Evolutionary conservation across 2,888 invertebrate species (phyloP).

Genomic region (Cheilosia soror): DNA sequence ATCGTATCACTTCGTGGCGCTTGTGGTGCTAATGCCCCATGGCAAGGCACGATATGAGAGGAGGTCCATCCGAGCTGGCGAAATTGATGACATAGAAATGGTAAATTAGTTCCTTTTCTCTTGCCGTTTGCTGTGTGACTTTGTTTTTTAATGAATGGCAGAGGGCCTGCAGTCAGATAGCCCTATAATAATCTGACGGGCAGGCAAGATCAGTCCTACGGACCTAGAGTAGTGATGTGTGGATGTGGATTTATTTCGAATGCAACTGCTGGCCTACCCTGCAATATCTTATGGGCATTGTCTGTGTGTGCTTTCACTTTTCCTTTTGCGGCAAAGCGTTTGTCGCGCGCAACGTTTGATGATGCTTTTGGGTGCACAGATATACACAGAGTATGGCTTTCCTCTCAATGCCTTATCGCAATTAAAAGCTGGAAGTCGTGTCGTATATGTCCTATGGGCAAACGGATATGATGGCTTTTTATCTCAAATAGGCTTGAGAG

Average conservation of each 20-base stretch:
- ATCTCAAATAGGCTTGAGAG: slow-evolving; percentile 40
- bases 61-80: slow-evolving; percentile 55
- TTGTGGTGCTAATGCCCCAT: slow-evolving; percentile 62
- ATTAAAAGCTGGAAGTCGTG: slow-evolving; percentile 65
- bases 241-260: slow-evolving; percentile 16
- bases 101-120: slow-evolving; percentile 59
- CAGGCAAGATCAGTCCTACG: slow-evolving; percentile 36
- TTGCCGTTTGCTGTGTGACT: slow-evolving; percentile 33
- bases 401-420: slow-evolving; percentile 50
- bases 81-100: slow-evolving; percentile 72
- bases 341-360: slow-evolving; percentile 55
- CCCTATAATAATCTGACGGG: slow-evolving; percentile 7
- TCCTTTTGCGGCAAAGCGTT: slow-evolving; percentile 65
- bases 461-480: slow-evolving; percentile 45
- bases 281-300: slow-evolving; percentile 39
- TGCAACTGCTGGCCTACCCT: slow-evolving; percentile 38
- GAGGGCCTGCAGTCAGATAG: slow-evolving; percentile 13
- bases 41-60: slow-evolving; percentile 63
- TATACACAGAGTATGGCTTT: slow-evolving; percentile 24
- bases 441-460: slow-evolving; percentile 44
- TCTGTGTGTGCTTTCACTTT: slow-evolving; percentile 69
- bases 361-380: slow-evolving; percentile 39
- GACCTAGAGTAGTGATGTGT: not conserved
- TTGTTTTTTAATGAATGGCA: slow-evolving; percentile 49
- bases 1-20: slow-evolving; percentile 58